Percentiles rank a stretch among this genome's conserved stretches.
Evolutionary conservation across 1,140 invertebrate species (phyloP).

Genomic region (Bombus superbus): DNA sequence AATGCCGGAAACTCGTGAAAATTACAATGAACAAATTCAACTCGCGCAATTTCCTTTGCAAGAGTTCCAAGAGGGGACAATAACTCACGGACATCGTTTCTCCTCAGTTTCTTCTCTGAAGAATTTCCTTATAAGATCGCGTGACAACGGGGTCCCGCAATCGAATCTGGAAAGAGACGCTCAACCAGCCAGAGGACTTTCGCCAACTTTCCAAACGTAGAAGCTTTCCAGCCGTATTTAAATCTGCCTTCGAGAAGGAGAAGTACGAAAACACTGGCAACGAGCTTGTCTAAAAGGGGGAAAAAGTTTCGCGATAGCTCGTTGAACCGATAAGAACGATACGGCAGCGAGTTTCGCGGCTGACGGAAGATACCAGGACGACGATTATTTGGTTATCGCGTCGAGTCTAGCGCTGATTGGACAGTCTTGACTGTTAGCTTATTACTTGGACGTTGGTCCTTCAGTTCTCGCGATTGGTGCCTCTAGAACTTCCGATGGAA

Average conservation of each 20-base stretch:
- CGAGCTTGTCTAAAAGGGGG: neutral
- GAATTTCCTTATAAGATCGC: no score
- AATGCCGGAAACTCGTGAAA: neutral
- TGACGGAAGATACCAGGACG: neutral
- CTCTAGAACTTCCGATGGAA: neutral
- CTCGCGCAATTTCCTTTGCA: neutral
- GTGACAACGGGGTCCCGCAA: no score
- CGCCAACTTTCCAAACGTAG: neutral
- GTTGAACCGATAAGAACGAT: constrained; percentile 10
- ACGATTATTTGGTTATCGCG: constrained; percentile 20
- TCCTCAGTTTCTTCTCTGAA: no score
- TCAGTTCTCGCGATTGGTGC: neutral
- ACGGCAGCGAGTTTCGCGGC: neutral
- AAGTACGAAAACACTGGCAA: neutral
- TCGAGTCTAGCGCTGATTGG: neutral
- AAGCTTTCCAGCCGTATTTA: neutral
- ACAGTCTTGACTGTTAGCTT: neutral
- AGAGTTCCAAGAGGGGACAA: no score
- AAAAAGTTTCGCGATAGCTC: neutral
- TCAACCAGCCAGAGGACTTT: neutral
- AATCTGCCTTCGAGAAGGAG: neutral
- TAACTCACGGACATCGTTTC: no score
- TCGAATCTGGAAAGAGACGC: no score
- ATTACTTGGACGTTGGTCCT: neutral
- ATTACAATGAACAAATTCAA: neutral